Evolutionary conservation across 2,888 invertebrate genomes (phyloP).

Genomic region (Marasmarcha lunaedactyla): DNA sequence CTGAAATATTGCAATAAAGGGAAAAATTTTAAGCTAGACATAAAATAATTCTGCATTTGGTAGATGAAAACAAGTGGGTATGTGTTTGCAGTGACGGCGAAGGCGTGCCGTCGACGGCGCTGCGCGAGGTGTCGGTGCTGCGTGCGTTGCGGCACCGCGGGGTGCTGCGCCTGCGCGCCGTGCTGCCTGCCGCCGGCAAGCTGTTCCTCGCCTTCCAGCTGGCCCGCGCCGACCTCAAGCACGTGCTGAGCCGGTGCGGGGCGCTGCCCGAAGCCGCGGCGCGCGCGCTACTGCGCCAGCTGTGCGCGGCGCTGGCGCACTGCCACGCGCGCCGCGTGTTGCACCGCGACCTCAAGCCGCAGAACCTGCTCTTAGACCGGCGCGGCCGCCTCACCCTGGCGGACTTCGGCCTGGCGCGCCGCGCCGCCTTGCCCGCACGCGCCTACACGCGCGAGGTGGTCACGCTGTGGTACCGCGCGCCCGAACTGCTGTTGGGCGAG

Average conservation of each 20-base stretch:
- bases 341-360: constrained; percentile 95
- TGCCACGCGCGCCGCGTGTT: constrained; percentile 91
- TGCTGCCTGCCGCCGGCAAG: constrained; percentile 86
- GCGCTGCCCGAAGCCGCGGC: constrained; percentile 72
- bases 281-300: constrained; percentile 87
- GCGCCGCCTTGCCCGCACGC: constrained; percentile 91
- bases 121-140: constrained; percentile 94
- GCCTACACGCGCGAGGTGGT: constrained; percentile 92
- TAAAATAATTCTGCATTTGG: too few relatives aligned
- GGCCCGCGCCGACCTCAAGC: constrained; percentile 92
- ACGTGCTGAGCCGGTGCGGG: constrained; percentile 80
- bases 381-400: constrained; percentile 92
- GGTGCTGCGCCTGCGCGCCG: constrained; percentile 91
- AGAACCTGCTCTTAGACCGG: constrained; percentile 91
- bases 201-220: constrained; percentile 96
- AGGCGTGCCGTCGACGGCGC: constrained; percentile 97
- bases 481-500: constrained; percentile 93
- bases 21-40: too few relatives aligned
- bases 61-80: too few relatives aligned
- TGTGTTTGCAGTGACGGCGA: constrained; percentile 82
- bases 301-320: constrained; percentile 88
- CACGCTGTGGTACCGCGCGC: constrained; percentile 97
- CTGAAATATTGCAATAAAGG: too few relatives aligned
- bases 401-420: constrained; percentile 95
- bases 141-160: constrained; percentile 91